A percentile compares a stretch with the other conserved stretches of the same genome.
Conservation (phyloP, 2,888 invertebrate species). For the Lochmaea crataegi region DNA sequence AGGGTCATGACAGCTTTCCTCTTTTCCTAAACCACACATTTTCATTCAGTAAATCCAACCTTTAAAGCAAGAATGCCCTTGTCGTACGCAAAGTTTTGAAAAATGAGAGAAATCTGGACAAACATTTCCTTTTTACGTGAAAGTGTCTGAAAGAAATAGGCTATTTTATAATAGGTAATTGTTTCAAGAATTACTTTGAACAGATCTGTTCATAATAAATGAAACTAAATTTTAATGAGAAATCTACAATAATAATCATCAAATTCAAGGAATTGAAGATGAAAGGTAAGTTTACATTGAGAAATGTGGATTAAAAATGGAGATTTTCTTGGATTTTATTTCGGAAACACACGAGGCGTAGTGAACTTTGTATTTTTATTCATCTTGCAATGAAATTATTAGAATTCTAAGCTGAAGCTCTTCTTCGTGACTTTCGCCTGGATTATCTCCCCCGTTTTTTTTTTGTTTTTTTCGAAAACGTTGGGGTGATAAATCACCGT, state of each 20-base stretch:
- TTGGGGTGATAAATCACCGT: neutral
- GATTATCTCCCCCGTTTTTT: neutral
- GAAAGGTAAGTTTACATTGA: no score
- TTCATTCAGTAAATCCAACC: conserved; percentile 9
- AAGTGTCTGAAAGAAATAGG: neutral
- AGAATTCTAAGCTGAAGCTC: neutral
- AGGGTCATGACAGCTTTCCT: conserved; percentile 9
- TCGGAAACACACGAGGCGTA: no score
- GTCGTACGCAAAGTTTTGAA: neutral
- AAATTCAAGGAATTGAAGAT: no score
- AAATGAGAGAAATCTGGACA: neutral
- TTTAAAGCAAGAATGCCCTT: conserved; percentile 2
- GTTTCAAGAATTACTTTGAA: neutral
- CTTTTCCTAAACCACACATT: conserved; percentile 15
- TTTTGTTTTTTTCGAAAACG: neutral
- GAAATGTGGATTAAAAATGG: no score
- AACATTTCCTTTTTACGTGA: neutral
- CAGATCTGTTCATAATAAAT: no score
- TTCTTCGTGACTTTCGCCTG: neutral
- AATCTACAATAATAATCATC: no score
- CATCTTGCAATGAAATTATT: no score
- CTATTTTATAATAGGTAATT: neutral
- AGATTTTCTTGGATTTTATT: no score
- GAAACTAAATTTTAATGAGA: no score
- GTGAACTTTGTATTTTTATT: no score